A percentile compares a stretch with the other conserved stretches of the same genome.
Conservation (phyloP, 92 coral and sea anemone species). For the Porites lobata region DNA sequence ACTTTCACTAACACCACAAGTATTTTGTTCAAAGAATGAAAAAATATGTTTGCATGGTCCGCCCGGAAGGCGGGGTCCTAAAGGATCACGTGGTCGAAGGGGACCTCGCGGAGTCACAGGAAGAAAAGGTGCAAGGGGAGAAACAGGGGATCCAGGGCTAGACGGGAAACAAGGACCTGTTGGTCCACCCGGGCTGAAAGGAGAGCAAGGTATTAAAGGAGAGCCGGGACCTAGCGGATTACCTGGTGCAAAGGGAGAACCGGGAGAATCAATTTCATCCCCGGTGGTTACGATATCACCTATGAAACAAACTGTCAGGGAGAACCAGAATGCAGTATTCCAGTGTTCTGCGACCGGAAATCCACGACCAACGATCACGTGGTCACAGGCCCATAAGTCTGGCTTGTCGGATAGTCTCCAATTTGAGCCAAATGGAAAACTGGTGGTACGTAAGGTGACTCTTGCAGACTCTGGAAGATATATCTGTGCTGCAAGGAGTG, state of each 20-base stretch:
- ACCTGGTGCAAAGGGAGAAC: conserved; percentile 39
- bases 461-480: conserved; percentile 37
- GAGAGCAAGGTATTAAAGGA: conserved; percentile 6
- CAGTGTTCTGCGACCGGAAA: conserved; percentile 11
- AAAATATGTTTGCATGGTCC: conserved; percentile 48
- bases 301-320: conserved; percentile 10
- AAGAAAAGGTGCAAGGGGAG: conserved; percentile 29
- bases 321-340: conserved; percentile 29
- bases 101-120: conserved; percentile 38
- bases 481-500: conserved; percentile 15
- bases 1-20: conserved; percentile 5
- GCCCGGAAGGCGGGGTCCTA: conserved; percentile 43
- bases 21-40: conserved; percentile 26
- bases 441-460: conserved; percentile 19
- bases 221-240: conserved; percentile 29
- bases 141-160: conserved; percentile 5
- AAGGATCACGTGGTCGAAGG: conserved; percentile 39
- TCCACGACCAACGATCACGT: conserved; percentile 2
- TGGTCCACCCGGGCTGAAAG: conserved; percentile 13
- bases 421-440: conserved; percentile 7
- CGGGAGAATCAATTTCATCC: conserved; percentile 37
- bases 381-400: background rate
- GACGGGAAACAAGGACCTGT: background rate
- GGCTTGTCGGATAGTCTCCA: background rate
- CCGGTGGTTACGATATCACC: conserved; percentile 23